Evolutionary conservation across 2,797 vertebrate species (phyloP).

Genomic region (Nasua narica): DNA sequence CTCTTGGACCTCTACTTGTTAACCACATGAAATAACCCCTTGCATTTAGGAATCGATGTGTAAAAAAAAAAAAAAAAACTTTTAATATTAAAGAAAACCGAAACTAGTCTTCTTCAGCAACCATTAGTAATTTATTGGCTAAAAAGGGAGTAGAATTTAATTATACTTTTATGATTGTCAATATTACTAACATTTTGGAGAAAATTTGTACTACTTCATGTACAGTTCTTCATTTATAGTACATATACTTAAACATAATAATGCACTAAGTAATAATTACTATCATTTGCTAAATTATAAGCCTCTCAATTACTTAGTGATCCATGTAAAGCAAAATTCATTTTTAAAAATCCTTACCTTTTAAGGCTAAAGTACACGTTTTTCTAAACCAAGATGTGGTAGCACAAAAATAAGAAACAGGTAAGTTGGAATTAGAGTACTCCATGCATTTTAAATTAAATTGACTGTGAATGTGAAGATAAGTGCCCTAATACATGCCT

Average conservation of each 20-base stretch:
- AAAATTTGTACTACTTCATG: background rate
- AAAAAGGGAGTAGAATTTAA: background rate
- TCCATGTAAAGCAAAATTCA: background rate
- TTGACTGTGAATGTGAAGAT: background rate
- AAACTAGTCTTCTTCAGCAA: background rate
- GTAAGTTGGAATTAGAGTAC: background rate
- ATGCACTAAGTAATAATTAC: background rate
- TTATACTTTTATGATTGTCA: background rate
- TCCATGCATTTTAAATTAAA: background rate
- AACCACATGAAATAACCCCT: background rate
- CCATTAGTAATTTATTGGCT: background rate
- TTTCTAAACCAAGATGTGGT: background rate
- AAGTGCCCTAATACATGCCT: background rate
- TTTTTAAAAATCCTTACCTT: background rate
- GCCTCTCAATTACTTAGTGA: background rate
- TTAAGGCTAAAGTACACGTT: background rate
- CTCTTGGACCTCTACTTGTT: background rate
- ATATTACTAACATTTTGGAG: background rate
- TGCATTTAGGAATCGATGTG: background rate
- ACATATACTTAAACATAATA: background rate
- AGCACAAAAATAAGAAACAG: conserved; percentile 16
- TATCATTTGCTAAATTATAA: background rate
- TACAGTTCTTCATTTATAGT: background rate
- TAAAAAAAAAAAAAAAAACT: background rate
- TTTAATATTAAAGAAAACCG: conserved; percentile 12